Conservation (phyloP, 2,113 vertebrate genomes). For the Mustela lutreola region DNA sequence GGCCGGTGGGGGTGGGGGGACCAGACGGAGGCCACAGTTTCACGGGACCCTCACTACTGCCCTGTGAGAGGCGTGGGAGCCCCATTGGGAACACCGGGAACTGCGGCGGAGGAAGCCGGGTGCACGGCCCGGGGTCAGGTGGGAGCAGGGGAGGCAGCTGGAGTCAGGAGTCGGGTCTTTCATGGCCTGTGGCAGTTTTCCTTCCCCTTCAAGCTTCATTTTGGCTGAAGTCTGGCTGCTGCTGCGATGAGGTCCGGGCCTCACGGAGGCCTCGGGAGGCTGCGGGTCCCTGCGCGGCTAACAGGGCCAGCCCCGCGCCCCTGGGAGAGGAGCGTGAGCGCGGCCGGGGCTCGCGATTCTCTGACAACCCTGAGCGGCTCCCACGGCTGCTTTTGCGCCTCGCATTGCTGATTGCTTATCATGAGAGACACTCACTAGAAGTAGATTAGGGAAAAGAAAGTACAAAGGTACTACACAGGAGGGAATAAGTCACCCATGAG, state of each 20-base stretch:
- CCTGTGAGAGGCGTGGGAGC: neutral
- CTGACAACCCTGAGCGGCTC: neutral
- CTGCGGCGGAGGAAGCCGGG: neutral
- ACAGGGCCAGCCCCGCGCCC: neutral
- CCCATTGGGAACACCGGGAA: neutral
- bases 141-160: neutral
- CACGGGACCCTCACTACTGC: accelerated
- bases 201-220: neutral
- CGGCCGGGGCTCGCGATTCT: neutral
- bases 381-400: neutral
- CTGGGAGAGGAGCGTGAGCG: neutral
- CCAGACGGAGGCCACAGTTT: neutral
- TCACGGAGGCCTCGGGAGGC: neutral
- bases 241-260: neutral
- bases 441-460: neutral
- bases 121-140: neutral
- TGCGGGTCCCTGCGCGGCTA: neutral
- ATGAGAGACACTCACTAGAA: neutral
- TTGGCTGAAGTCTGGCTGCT: neutral
- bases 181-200: neutral
- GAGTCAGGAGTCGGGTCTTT: neutral
- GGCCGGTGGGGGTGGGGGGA: neutral
- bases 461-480: neutral
- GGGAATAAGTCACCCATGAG: neutral
- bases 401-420: neutral